Percentiles rank a stretch among this genome's conserved stretches.
These are phyloP conservation scores for Dicaeum eximium DNA, from an alignment of 2,113 vertebrate genomes.

Conservation along the genomic window DNA sequence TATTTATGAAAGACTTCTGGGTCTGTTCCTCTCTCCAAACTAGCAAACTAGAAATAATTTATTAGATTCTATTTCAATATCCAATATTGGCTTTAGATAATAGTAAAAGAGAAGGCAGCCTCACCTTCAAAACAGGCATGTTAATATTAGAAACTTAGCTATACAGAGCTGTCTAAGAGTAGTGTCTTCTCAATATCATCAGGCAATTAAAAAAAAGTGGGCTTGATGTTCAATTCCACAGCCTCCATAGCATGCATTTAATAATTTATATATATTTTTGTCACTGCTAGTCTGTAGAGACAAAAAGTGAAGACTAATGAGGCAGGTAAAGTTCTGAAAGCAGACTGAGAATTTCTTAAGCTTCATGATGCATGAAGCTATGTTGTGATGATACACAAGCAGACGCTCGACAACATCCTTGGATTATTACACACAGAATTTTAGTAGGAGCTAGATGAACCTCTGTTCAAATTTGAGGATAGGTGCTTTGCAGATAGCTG, in stretches of 20 bases:
- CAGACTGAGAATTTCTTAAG: neutral
- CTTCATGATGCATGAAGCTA: neutral
- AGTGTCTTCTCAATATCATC: neutral
- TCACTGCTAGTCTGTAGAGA: neutral
- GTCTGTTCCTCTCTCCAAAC: neutral
- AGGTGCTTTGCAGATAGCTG: neutral
- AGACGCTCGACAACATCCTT: neutral
- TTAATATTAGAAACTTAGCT: neutral
- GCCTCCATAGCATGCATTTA: neutral
- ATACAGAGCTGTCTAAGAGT: neutral
- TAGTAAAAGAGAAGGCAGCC: neutral
- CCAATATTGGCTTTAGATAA: neutral
- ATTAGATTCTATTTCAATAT: neutral
- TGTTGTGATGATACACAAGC: neutral
- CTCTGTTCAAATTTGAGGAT: neutral
- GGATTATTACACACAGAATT: neutral
- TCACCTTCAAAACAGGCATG: neutral
- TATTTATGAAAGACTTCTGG: neutral
- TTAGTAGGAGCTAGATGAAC: neutral
- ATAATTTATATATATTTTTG: neutral
- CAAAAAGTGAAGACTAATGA: neutral
- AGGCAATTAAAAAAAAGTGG: neutral
- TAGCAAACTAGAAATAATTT: neutral
- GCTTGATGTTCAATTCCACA: neutral
- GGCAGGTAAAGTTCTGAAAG: neutral